Conservation (phyloP, 2,797 vertebrate genomes). For the Enteromius anoplus region DNA sequence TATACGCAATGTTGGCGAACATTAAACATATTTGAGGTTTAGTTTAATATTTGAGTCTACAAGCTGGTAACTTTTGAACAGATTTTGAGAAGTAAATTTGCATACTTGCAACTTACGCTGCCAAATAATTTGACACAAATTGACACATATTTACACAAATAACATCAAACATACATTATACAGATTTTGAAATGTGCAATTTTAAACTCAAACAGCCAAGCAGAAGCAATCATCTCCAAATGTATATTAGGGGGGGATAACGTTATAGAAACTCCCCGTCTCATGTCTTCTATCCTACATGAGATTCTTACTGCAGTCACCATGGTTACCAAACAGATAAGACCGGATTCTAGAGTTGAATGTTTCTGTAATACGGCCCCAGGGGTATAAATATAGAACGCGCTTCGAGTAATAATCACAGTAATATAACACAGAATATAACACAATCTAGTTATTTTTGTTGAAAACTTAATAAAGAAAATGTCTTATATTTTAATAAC, state of each 20-base stretch:
- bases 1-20: not conserved
- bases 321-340: conserved; percentile 30
- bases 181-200: not conserved
- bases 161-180: not conserved
- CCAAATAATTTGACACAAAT: not conserved
- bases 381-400: conserved; percentile 10
- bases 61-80: not conserved
- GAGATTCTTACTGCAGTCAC: conserved; percentile 2
- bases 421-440: not conserved
- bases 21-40: not conserved
- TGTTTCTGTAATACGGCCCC: conserved; percentile 1
- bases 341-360: not conserved
- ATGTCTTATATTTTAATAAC: not conserved
- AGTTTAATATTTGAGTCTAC: not conserved
- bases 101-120: not conserved
- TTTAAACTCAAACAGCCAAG: too few species aligned
- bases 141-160: not conserved
- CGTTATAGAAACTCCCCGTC: not conserved
- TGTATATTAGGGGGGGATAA: not conserved
- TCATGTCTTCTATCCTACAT: not conserved
- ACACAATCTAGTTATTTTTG: not conserved
- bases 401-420: not conserved
- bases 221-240: not conserved
- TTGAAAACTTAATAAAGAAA: not conserved
- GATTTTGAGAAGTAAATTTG: not conserved